Base-by-base conservation (phyloP, 2,888 invertebrate genomes). In the Cotesia congregata region DNA sequence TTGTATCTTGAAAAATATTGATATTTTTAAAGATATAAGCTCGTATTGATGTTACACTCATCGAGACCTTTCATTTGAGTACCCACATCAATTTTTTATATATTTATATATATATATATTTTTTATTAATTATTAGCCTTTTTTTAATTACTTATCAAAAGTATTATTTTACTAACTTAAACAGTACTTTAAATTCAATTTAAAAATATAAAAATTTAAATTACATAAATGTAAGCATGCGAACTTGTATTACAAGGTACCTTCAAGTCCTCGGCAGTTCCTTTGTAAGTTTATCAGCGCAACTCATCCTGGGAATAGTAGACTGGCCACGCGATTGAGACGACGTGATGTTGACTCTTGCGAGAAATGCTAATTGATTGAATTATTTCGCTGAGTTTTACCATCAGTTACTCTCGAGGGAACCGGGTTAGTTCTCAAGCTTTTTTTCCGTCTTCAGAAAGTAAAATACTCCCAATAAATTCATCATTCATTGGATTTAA, bases 351-450 rank as follows among this genome's bases (percentile, higher is more conserved):
- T 79, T 76, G 79, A 80, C 83, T 80, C 75, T 79, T 79, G 78
- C 78, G 83, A 80, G 82, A 84, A 83, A 85, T 85, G 84, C 84
- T 85, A 84, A 85, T 85, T 84, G 82, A 85, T 85, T 80, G 81
- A 82, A 83, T 86, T 83, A 85, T 79, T 80, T 80, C 82, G 84
- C 80, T 82, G 83, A 79, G 83, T 79, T 83, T 81, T 78, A 83
- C 79, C 76, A 77, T 59, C 50, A 50, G 59, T 61, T 15, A 17
- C 68, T 68, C 12, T 15, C 15, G 41, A 1, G 75, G 6, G 38
- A 38, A 72, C 77, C 75, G 79, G 78, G 78, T 74, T 76, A 70
- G 60, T 69, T 78, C 76, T 72, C 75, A 74, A 65, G 75, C 69
- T 69, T 76, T 40, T 65, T 20, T 20, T 75, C 68, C 7, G 12